Evolutionary conservation across 2,888 invertebrate species (phyloP), one percentile per base, ranked within the genome.

Genomic region (Drosophila merina): DNA sequence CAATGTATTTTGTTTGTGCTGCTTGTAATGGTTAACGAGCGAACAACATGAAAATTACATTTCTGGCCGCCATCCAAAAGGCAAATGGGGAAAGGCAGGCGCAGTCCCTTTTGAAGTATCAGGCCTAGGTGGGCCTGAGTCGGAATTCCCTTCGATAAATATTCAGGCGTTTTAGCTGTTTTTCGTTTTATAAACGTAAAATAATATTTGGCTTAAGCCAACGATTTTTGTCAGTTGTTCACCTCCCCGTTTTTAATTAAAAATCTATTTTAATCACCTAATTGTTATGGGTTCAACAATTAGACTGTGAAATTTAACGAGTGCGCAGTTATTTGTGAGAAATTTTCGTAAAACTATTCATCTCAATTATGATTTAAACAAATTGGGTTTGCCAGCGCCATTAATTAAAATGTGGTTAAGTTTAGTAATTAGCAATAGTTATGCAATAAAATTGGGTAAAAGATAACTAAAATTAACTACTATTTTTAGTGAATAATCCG

Each of bases 21-120:
- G 36, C 10, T n/a, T 12, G 36, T n/a, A 36, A 36, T 36, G 69
- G 66, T 85, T 75, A 76, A 74, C 71, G 59, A 75, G 38, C 56
- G 62, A 54, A 44, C 59, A 74, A 56, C 72, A 73, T 68, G 73
- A 68, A 73, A 79, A 83, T 83, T 83, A 86, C 70, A 67, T 77
- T 60, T 60, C 57, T 56, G 54, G 38, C 47, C 54, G 36, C 57
- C 66, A 72, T 84, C 83, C n/a, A 12, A 36, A 36, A n/a, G 36
- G 28, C 6, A n/a, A n/a, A n/a, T 36, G 36, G 50, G 36, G 45
- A 36, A 50, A 55, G 55, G 20, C 51, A 20, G 26, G n/a, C 44
- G 31, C 31, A 7, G 14, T 26, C 59, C 59, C 33, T 59, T 28
- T 10, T 10, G 25, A 5, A 10, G 20, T 3, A 3, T 14, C 0